A percentile compares a stretch with the other conserved stretches of the same genome.
Conservation (phyloP, 2,888 invertebrate species). For the Seladonia tumulorum region DNA sequence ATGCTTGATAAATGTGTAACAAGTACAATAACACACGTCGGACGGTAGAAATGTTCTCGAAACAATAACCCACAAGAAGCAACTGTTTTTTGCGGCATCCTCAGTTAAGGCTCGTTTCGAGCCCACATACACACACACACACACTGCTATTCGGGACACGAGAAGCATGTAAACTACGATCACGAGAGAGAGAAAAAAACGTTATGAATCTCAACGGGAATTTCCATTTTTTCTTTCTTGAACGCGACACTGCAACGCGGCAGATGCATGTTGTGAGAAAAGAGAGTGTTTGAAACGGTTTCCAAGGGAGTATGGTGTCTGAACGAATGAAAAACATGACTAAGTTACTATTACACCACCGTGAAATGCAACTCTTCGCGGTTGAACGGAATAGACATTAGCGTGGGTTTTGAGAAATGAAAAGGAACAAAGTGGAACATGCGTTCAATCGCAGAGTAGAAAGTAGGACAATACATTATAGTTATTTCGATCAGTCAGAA, state of each 20-base stretch:
- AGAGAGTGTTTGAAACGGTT: conserved; percentile 11
- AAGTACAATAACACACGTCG: conserved; percentile 50
- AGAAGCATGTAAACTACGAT: conserved; percentile 46
- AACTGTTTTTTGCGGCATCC: conserved; percentile 41
- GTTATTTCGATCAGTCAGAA: conserved; percentile 69
- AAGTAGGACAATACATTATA: conserved; percentile 70
- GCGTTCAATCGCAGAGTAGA: conserved; percentile 53
- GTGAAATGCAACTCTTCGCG: conserved; percentile 24
- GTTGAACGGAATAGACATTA: conserved; percentile 21
- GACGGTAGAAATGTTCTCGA: conserved; percentile 41
- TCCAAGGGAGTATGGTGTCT: neutral
- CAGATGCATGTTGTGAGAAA: neutral
- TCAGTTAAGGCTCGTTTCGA: conserved; percentile 36
- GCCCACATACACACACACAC: neutral
- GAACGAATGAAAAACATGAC: conserved; percentile 14
- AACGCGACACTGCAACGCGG: conserved; percentile 21
- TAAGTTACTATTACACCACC: conserved; percentile 7
- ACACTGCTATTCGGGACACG: conserved; percentile 23
- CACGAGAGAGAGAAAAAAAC: conserved; percentile 40
- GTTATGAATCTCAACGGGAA: conserved; percentile 56
- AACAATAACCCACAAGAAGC: conserved; percentile 7
- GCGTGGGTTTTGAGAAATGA: neutral
- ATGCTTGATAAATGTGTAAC: conserved; percentile 60
- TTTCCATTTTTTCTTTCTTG: conserved; percentile 42
- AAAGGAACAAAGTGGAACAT: conserved; percentile 29